A percentile compares a stretch with the other conserved stretches of the same genome.
Conservation (phyloP, 2,113 vertebrate species). For the Oryzias javanicus region DNA sequence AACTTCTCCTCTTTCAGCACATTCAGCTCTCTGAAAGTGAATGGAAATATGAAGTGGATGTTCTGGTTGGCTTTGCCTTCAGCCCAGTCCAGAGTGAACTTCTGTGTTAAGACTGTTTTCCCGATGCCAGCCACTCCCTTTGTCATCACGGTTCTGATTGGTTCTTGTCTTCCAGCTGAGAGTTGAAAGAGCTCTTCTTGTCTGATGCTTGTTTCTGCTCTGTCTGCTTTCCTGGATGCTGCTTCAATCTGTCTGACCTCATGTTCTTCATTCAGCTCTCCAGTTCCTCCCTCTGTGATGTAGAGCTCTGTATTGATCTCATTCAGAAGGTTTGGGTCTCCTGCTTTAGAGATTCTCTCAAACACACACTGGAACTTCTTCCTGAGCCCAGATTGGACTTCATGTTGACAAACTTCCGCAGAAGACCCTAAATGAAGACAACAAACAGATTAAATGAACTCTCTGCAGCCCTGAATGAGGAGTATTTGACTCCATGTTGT, state of each 20-base stretch:
- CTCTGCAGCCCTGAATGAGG: no score
- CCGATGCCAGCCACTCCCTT: not conserved
- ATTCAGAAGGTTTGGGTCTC: slow-evolving; percentile 22
- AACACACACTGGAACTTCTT: no score
- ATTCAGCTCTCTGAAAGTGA: not conserved
- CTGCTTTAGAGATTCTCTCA: not conserved
- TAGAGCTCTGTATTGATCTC: slow-evolving; percentile 52
- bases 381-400: no score
- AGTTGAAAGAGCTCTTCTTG: not conserved
- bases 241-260: slow-evolving; percentile 51
- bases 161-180: not conserved
- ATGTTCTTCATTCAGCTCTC: slow-evolving; percentile 30
- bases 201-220: not conserved
- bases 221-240: slow-evolving; percentile 26
- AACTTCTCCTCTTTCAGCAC: not conserved
- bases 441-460: no score
- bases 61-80: not conserved
- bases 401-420: no score
- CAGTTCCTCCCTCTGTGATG: slow-evolving; percentile 44
- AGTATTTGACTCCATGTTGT: no score
- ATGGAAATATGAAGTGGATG: not conserved
- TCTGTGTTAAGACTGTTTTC: not conserved
- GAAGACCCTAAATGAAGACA: no score
- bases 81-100: not conserved
- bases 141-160: not conserved